These are phyloP conservation scores for Varecia variegata DNA, from an alignment of 2,797 vertebrate species.

Conservation along the genomic window DNA sequence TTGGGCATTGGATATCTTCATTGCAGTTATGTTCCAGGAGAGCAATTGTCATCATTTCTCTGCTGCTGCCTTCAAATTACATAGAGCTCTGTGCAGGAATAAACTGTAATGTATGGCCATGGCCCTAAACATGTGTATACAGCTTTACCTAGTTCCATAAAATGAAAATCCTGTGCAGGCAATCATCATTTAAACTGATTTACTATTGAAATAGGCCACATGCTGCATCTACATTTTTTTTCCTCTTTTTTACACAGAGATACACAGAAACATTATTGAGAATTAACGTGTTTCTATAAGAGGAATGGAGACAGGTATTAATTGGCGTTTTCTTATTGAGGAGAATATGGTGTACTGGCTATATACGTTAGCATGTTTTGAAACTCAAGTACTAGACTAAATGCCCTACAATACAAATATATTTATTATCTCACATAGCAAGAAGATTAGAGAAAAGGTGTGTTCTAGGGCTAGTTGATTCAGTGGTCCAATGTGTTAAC, in stretches of 20 bases:
- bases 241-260: neutral
- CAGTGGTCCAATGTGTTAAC: neutral
- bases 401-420: neutral
- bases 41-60: constrained; percentile 67
- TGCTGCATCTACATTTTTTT: neutral
- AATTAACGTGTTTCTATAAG: neutral
- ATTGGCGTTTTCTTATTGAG: neutral
- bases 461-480: neutral
- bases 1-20: constrained; percentile 56
- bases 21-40: constrained; percentile 48
- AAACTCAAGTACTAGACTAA: constrained; percentile 2
- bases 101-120: constrained; percentile 40
- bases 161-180: constrained; percentile 1
- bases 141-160: constrained; percentile 38
- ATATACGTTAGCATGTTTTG: neutral
- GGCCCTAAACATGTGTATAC: constrained; percentile 24
- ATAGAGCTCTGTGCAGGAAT: neutral
- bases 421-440: neutral
- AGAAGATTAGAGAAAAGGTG: neutral
- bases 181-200: constrained; percentile 53
- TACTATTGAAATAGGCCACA: neutral
- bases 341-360: neutral
- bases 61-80: constrained; percentile 43
- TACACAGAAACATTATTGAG: neutral
- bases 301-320: neutral